Evolutionary conservation across 2,797 vertebrate genomes (phyloP).

Genomic region (Pipistrellus kuhlii): DNA sequence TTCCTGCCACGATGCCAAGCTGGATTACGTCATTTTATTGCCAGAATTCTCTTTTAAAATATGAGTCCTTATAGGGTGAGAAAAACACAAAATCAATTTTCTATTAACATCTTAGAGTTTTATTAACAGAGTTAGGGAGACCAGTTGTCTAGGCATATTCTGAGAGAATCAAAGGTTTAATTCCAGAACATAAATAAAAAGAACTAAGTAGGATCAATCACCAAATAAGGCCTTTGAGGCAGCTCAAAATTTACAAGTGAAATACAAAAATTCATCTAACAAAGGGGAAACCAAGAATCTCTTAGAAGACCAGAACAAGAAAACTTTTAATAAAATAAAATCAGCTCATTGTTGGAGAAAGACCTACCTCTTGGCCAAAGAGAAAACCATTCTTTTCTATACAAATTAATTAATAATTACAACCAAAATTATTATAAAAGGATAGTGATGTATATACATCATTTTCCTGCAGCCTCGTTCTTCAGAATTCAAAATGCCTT

Average conservation of each 20-base stretch:
- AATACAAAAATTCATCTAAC: constrained; percentile 63
- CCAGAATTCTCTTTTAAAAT: constrained; percentile 70
- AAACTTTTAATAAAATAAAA: constrained; percentile 52
- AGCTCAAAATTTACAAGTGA: constrained; percentile 52
- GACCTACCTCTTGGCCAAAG: background rate
- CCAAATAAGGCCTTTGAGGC: constrained; percentile 4
- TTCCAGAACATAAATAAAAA: constrained; percentile 39
- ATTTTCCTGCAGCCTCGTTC: background rate
- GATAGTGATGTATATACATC: background rate
- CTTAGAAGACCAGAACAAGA: constrained; percentile 27
- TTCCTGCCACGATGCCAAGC: constrained; percentile 45
- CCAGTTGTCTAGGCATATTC: background rate
- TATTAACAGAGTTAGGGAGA: constrained; percentile 4
- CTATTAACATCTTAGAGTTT: background rate
- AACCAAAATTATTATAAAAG: background rate
- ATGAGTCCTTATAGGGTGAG: constrained; percentile 29
- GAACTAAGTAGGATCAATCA: constrained; percentile 7
- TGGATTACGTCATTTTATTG: constrained; percentile 63
- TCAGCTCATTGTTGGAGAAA: constrained; percentile 31
- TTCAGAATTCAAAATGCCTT: constrained; percentile 42
- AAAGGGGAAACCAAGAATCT: constrained; percentile 34
- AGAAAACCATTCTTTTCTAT: background rate
- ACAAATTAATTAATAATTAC: constrained; percentile 1
- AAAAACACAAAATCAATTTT: constrained; percentile 55
- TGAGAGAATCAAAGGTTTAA: constrained; percentile 46